Evolutionary conservation across 2,888 invertebrate genomes (phyloP).

Genomic region (Phengaris alcon): DNA sequence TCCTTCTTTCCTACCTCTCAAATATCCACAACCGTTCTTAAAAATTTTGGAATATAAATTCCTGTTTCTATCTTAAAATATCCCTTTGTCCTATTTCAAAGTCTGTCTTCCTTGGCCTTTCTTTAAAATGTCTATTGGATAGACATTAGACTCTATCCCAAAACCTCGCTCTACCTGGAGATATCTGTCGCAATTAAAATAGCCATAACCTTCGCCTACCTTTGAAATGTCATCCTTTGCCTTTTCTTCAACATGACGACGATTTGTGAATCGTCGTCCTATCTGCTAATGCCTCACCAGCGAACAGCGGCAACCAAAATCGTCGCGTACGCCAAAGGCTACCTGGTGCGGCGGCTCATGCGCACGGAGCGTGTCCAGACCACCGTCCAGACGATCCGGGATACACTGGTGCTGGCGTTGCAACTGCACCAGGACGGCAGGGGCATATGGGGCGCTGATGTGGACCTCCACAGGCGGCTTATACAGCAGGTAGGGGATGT

Average conservation of each 20-base stretch:
- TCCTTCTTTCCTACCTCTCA: background rate
- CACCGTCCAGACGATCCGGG: slow-evolving; percentile 88
- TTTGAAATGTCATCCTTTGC: background rate
- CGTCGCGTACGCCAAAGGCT: slow-evolving; percentile 86
- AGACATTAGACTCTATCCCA: too few species aligned
- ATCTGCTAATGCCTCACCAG: slow-evolving; percentile 45
- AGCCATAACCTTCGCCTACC: too few species aligned
- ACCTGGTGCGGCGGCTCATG: slow-evolving; percentile 88
- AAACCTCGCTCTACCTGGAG: too few species aligned
- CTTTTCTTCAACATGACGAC: background rate
- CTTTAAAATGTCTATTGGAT: too few species aligned
- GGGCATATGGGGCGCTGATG: slow-evolving; percentile 82
- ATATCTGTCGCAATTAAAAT: too few species aligned
- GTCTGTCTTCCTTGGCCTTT: too few species aligned
- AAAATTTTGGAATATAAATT: background rate
- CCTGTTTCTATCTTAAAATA: background rate
- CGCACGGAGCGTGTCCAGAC: slow-evolving; percentile 88
- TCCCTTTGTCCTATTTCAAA: background rate
- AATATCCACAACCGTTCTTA: background rate
- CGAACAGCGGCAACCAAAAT: slow-evolving; percentile 82
- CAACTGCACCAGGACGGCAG: slow-evolving; percentile 83
- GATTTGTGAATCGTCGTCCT: background rate
- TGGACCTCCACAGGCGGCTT: slow-evolving; percentile 85
- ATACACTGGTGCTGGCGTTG: slow-evolving; percentile 87
- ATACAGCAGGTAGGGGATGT: slow-evolving; percentile 82